Evolutionary conservation across 2,113 vertebrate species (phyloP), one percentile per base, ranked within the genome.

Genomic region (Zootoca vivipara): DNA sequence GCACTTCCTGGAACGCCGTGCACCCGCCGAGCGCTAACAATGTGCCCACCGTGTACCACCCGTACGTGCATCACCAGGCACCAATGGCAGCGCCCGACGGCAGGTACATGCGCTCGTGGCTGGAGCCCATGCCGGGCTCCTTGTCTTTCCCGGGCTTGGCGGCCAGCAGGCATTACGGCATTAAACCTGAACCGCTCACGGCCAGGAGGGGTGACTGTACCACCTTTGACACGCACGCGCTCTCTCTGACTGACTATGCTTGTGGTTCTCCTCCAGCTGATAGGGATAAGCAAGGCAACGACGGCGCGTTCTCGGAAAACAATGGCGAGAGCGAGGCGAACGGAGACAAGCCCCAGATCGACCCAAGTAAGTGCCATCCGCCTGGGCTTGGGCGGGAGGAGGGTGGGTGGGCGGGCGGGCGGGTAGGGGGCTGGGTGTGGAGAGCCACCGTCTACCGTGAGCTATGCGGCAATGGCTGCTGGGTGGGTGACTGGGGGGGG

Each of bases 91-190:
- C 98, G 62, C 97, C 98, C 88, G 98, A 98, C 92, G 97, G 97
- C 95, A 98, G 98, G 96, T 99, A 98, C 95, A 97, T 98, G 97
- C 98, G 98, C 94, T 99, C 98, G 85, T 99, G 98, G 98, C 97
- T 99, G 93, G 98, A 99, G 92, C 98, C 98, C 88, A 95, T 98
- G 91, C 97, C 98, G 86, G 98, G 98, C 90, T 98, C 98, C 90
- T 94, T 99, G 96, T 98, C 98, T 94, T 98, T 99, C 96, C 97
- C 98, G 92, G 99, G 98, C 97, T 98, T 99, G 96, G 97, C 98
- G 93, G 96, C 98, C 93, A 94, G 97, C 96, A 97, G 98, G 97
- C 98, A 98, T 92, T 98, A 99, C 90, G 98, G 98, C 95, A 97
- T 99, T 97, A 99, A 99, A 97, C 98, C 98, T 85, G 98, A 99